Evolutionary conservation across 2,888 invertebrate genomes (phyloP).

Genomic region (Blastobasis adustella): DNA sequence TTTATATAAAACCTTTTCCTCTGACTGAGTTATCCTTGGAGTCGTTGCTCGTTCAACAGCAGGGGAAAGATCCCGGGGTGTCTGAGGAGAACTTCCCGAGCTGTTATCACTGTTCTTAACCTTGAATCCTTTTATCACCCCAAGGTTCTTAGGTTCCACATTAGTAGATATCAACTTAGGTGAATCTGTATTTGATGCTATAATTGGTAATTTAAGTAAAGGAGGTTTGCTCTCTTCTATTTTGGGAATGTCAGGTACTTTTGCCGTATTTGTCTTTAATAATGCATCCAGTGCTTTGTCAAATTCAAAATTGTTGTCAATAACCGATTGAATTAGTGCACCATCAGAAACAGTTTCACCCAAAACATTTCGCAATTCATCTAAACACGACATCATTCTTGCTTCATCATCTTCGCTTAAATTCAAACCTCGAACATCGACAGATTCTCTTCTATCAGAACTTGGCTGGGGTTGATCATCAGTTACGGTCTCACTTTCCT

Average conservation of each 20-base stretch:
- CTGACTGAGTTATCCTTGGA: conserved; percentile 43
- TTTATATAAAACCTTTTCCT: conserved; percentile 61
- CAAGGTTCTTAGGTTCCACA: conserved; percentile 52
- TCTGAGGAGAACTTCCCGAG: conserved; percentile 47
- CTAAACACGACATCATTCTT: conserved; percentile 87
- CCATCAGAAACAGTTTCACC: conserved; percentile 85
- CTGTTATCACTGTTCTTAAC: conserved; percentile 36
- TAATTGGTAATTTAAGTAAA: conserved; percentile 35
- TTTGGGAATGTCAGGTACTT: conserved; percentile 25
- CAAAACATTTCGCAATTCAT: conserved; percentile 85
- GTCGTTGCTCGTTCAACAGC: conserved; percentile 75
- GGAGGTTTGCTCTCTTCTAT: conserved; percentile 30
- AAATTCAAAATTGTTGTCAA: conserved; percentile 82
- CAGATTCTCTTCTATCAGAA: conserved; percentile 56
- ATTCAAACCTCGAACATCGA: conserved; percentile 61
- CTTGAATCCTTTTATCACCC: conserved; percentile 76
- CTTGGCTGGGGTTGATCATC: conserved; percentile 28
- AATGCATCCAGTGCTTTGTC: conserved; percentile 84
- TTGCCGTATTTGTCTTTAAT: conserved; percentile 58
- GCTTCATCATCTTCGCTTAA: conserved; percentile 81
- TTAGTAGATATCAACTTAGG: conserved; percentile 34
- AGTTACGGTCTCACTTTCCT: conserved; percentile 63
- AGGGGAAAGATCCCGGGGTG: conserved; percentile 83
- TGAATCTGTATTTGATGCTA: conserved; percentile 25
- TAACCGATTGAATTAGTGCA: conserved; percentile 80